Conservation (phyloP, 1,140 invertebrate genomes). For the Drosophila sulfurigaster region DNA sequence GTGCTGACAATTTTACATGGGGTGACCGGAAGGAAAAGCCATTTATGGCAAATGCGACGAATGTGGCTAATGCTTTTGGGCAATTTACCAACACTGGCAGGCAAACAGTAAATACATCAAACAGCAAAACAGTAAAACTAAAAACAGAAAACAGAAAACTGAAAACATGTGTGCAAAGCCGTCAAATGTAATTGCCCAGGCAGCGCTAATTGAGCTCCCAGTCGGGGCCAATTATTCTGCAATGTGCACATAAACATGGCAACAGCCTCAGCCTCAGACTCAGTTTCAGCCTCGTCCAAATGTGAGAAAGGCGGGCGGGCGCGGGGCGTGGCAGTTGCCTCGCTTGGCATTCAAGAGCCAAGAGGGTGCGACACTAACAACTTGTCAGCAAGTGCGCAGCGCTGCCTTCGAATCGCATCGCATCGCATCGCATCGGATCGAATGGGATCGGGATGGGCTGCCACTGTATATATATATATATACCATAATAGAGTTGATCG, state of each 20-base stretch:
- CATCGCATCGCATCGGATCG: conserved; percentile 9
- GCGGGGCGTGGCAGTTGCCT: conserved; percentile 37
- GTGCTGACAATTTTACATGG: conserved; percentile 36
- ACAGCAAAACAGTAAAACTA: conserved; percentile 5
- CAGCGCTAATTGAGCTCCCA: conserved; percentile 72
- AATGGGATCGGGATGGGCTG: conserved; percentile 25
- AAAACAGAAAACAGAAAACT: conserved; percentile 6
- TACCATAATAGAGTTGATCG: background rate
- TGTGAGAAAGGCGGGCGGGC: conserved; percentile 50
- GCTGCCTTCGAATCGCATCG: conserved; percentile 7
- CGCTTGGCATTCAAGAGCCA: conserved; percentile 46
- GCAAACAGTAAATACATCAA: background rate
- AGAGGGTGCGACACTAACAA: conserved; percentile 59
- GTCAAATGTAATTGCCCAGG: conserved; percentile 74
- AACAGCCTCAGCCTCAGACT: conserved; percentile 9
- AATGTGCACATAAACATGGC: conserved; percentile 62
- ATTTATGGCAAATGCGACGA: conserved; percentile 55
- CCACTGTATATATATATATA: background rate
- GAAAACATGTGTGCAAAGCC: conserved; percentile 59
- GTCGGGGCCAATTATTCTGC: conserved; percentile 77
- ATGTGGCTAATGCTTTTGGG: conserved; percentile 54
- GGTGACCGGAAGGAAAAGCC: conserved; percentile 68
- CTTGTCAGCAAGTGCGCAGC: conserved; percentile 77
- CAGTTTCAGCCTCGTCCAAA: conserved; percentile 23
- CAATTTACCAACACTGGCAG: conserved; percentile 62